Conservation (phyloP, 2,888 invertebrate species). For the Bursaphelenchus okinawaensis region DNA sequence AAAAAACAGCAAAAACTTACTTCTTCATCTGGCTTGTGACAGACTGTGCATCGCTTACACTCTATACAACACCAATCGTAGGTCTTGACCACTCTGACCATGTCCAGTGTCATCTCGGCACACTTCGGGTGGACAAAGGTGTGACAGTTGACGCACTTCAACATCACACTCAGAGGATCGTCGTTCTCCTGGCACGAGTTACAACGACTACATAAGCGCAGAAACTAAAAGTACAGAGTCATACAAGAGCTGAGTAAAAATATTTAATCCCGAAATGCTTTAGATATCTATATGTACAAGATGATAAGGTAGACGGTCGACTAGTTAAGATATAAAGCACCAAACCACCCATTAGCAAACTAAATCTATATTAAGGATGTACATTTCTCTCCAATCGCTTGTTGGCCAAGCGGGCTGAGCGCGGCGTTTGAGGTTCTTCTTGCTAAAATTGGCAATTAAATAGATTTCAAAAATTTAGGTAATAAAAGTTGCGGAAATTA, state of each 20-base stretch:
- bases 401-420: not conserved
- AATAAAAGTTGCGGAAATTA: not conserved
- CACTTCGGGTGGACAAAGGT: constrained; percentile 71
- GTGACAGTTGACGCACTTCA: constrained; percentile 32
- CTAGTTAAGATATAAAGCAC: not conserved
- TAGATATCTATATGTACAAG: no score
- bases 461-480: not conserved
- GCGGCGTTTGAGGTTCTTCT: not conserved
- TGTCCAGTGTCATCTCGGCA: constrained; percentile 75
- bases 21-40: constrained; percentile 75
- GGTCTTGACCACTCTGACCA: constrained; percentile 72
- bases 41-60: constrained; percentile 82
- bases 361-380: not conserved
- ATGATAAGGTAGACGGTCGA: no score
- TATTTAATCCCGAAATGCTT: not conserved
- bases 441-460: not conserved
- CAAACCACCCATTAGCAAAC: not conserved
- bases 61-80: constrained; percentile 90
- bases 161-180: constrained; percentile 8
- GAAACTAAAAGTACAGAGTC: constrained; percentile 5
- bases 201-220: constrained; percentile 4
- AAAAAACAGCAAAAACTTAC: constrained; percentile 41
- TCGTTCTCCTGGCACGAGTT: constrained; percentile 8
- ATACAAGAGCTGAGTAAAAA: not conserved
- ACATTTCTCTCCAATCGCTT: not conserved